Evolutionary conservation across 2,888 invertebrate genomes (phyloP).

Genomic region (Beris morrisii): DNA sequence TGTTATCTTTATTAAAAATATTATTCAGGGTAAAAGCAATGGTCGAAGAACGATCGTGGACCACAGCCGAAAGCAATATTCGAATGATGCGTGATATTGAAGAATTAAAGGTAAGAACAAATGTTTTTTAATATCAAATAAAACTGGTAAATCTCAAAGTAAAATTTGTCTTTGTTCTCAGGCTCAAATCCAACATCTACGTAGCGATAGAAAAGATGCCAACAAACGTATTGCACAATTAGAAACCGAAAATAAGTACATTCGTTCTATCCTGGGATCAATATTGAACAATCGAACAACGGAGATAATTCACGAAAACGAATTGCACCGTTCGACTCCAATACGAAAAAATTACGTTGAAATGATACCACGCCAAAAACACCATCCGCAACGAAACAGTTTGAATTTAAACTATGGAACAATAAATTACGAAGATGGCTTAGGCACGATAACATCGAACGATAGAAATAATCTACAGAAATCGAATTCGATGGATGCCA

Average conservation of each 20-base stretch:
- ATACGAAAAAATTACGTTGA: conserved; percentile 35
- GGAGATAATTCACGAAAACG: conserved; percentile 53
- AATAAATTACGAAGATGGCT: conserved; percentile 47
- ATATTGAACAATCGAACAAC: conserved; percentile 48
- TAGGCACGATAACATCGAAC: conserved; percentile 13
- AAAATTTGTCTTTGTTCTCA: conserved; percentile 48
- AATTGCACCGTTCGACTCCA: conserved; percentile 41
- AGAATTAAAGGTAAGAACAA: conserved; percentile 51
- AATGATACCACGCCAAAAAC: conserved; percentile 40
- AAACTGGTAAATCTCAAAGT: background rate
- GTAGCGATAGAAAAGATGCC: conserved; percentile 66
- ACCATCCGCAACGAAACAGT: conserved; percentile 9
- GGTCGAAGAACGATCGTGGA: conserved; percentile 57
- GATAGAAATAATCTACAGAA: conserved; percentile 30
- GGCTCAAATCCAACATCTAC: conserved; percentile 67
- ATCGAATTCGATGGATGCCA: conserved; percentile 26
- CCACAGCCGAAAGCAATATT: conserved; percentile 53
- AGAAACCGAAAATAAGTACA: conserved; percentile 66
- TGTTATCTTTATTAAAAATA: background rate
- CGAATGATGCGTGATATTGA: conserved; percentile 55
- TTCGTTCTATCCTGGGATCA: conserved; percentile 52
- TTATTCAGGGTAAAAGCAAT: conserved; percentile 51
- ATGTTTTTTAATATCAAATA: background rate
- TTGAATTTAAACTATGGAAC: conserved; percentile 53
- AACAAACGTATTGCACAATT: conserved; percentile 68